Conservation (phyloP, 1,140 invertebrate genomes). For the Mesaphorura yosii region DNA sequence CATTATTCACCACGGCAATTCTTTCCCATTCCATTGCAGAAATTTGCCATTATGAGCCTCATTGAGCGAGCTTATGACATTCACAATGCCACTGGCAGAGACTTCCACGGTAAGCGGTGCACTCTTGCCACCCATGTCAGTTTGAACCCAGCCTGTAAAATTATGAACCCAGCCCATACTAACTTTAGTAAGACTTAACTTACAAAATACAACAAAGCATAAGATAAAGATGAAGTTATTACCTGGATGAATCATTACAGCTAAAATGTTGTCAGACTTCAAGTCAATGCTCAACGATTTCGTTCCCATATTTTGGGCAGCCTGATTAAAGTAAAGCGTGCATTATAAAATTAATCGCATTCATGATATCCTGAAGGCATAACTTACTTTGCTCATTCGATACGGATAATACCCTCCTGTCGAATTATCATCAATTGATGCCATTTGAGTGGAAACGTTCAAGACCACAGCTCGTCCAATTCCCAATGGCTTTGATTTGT, state of each 20-base stretch:
- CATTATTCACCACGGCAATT: slow-evolving; percentile 53
- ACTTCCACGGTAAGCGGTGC: slow-evolving; percentile 58
- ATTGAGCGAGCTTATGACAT: slow-evolving; percentile 48
- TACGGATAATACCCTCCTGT: slow-evolving; percentile 70
- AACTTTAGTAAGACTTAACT: neutral
- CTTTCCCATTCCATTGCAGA: slow-evolving; percentile 60
- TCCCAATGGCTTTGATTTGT: slow-evolving; percentile 44
- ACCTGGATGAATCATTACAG: slow-evolving; percentile 67
- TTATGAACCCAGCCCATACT: neutral
- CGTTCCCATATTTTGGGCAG: slow-evolving; percentile 73
- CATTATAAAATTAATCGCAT: neutral
- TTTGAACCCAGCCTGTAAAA: slow-evolving; percentile 61
- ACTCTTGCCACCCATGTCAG: slow-evolving; percentile 66
- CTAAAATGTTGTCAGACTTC: slow-evolving; percentile 59
- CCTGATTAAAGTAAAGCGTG: slow-evolving; percentile 40
- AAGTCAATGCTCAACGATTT: slow-evolving; percentile 72
- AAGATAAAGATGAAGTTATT: slow-evolving; percentile 34
- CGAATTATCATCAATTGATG: slow-evolving; percentile 60
- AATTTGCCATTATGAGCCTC: slow-evolving; percentile 60
- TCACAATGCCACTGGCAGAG: slow-evolving; percentile 51
- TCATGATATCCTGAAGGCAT: neutral
- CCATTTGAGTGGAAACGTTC: slow-evolving; percentile 70
- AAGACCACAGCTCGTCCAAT: slow-evolving; percentile 56
- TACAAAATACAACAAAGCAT: neutral
- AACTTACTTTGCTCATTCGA: slow-evolving; percentile 63